Conservation (phyloP, 2,113 vertebrate genomes). For the Rousettus leschenaultii region DNA sequence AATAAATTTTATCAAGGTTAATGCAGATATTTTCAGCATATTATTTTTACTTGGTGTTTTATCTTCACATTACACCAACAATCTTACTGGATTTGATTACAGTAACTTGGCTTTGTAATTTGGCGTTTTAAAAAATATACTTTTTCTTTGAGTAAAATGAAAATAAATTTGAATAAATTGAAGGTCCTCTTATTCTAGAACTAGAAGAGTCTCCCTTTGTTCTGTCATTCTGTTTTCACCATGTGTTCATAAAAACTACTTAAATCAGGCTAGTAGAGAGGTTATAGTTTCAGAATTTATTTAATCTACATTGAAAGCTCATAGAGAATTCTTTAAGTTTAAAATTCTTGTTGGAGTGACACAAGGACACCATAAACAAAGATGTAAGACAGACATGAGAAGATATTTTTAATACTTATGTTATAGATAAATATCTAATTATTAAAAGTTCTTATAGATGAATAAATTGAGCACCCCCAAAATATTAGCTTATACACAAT, state of each 20-base stretch:
- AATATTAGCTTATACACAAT: background rate
- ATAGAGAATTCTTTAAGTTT: background rate
- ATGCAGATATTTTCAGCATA: constrained; percentile 27
- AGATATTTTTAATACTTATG: background rate
- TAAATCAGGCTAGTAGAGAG: background rate
- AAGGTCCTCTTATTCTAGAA: constrained; percentile 50
- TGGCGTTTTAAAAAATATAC: background rate
- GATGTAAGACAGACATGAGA: background rate
- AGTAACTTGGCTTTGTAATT: constrained; percentile 31
- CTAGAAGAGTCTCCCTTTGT: constrained; percentile 29
- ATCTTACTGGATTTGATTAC: background rate
- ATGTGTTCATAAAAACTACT: background rate
- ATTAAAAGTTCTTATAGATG: background rate
- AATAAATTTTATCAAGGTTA: background rate
- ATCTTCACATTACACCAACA: background rate
- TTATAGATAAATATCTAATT: background rate
- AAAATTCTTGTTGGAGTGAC: background rate
- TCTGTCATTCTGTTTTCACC: background rate
- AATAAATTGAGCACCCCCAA: background rate
- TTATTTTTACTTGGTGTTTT: constrained; percentile 23
- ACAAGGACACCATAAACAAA: background rate
- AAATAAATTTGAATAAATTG: constrained; percentile 43
- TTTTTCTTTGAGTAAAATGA: constrained; percentile 45
- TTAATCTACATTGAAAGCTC: background rate
- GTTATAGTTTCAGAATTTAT: background rate